Evolutionary conservation across 2,797 vertebrate species (phyloP), one percentile per base, ranked within the genome.

Genomic region (Pseudomugil tenellus): DNA sequence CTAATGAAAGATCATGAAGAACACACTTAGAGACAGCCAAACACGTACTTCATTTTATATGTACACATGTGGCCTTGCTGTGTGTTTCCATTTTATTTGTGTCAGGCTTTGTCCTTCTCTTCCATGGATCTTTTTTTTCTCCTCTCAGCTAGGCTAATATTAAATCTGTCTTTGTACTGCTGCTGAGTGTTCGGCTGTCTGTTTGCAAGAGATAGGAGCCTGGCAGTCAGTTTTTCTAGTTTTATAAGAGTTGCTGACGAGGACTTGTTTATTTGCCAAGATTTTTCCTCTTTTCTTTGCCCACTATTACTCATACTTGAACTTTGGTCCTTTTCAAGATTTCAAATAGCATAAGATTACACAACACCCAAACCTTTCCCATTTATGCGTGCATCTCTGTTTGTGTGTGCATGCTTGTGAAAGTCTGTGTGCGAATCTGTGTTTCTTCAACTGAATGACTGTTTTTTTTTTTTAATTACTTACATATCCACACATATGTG

Each of bases 171-270:
- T 88, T 80, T 83, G 58, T 81, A 63, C 43, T 19, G 34, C 19
- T 12, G 34, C 49, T 56, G 62, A 65, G 19, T 79, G 77, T 84
- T 81, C 83, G 75, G 68, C 77, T 8, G 23, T 79, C 68, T 43
- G 39, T 74, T 80, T 87, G 23, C 0, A 12, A 79, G 60, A 80
- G 88, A 90, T 86, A 86, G 74, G 39, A 83, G 63, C 58, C 72
- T 39, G 32, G 62, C 57, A 79, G 85, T 82, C 71, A 75, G 61
- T 72, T 81, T 69, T 64, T 72, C 37, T 60, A 17, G 23, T 70
- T 58, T 49, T 58, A 3, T 46, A 66, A 69, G 51, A 74, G 58
- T 83, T 58, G 70, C 70, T 73, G 75, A 70, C 84, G 65, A 79
- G 61, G 57, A 59, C 66, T 79, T 71, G 14, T 67, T 57, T 66